Percentiles rank a stretch among this genome's conserved stretches.
phyloP scores from a whole-genome alignment of 2,888 invertebrate species.

The Pristionchus mayeri region DNA sequence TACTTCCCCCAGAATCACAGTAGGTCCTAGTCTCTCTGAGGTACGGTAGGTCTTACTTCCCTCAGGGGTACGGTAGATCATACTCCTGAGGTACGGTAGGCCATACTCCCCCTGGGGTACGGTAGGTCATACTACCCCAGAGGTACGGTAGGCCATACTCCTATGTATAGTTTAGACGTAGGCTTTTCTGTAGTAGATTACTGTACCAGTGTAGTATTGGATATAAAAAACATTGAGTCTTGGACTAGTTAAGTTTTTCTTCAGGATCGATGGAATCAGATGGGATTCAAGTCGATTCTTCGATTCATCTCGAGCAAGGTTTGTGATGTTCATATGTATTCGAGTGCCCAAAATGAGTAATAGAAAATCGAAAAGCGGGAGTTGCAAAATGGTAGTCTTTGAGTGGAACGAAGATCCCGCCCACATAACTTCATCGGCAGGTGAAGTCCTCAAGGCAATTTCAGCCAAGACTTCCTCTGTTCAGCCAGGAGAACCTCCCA shows the following conservation, averaged over 20 bases:
- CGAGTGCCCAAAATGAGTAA: not conserved
- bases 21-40: not conserved
- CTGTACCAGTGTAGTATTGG: not conserved
- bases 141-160: too few relatives aligned
- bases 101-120: too few relatives aligned
- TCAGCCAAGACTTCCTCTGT: not conserved
- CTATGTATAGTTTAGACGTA: too few relatives aligned
- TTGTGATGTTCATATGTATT: not conserved
- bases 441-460: conserved; percentile 67
- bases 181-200: not conserved
- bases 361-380: not conserved
- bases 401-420: conserved; percentile 84
- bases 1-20: not conserved
- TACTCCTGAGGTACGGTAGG: too few relatives aligned
- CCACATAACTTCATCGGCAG: conserved; percentile 82
- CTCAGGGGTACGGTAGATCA: not conserved
- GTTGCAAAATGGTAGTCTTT: conserved; percentile 52
- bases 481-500: not conserved
- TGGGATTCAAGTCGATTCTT: conserved; percentile 87
- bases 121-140: too few relatives aligned
- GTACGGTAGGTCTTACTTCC: not conserved
- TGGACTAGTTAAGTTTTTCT: not conserved
- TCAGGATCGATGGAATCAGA: conserved; percentile 45
- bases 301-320: conserved; percentile 83
- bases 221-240: not conserved